These are phyloP conservation scores for Eupelmus urozonus DNA, from an alignment of 2,888 invertebrate species.

Conservation along the genomic window DNA sequence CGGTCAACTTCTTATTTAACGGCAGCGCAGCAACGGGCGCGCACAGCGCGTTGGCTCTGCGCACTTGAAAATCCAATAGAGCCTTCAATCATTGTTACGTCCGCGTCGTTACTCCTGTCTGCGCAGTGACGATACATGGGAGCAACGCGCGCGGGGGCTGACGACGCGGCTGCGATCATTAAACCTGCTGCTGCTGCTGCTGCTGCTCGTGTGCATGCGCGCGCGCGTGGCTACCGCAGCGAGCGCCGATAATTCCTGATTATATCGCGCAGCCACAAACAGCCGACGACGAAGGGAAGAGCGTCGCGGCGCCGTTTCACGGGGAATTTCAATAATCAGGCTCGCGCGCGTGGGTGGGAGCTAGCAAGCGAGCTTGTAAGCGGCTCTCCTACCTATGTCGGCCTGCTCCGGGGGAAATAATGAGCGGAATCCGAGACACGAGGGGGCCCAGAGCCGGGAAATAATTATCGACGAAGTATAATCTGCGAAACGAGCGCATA, in stretches of 20 bases:
- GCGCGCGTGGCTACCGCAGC: background rate
- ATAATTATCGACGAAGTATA: constrained; percentile 18
- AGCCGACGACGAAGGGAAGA: background rate
- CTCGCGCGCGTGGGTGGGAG: background rate
- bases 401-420: background rate
- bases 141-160: background rate
- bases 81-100: constrained; percentile 43
- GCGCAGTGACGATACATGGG: background rate
- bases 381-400: background rate
- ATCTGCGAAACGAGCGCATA: no score
- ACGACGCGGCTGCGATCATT: background rate
- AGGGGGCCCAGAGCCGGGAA: background rate
- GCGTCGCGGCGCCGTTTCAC: background rate
- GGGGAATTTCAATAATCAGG: constrained; percentile 34
- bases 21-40: background rate
- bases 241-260: constrained; percentile 39
- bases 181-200: background rate
- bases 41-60: background rate
- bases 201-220: background rate
- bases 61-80: constrained; percentile 37
- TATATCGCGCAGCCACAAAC: constrained; percentile 17
- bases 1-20: background rate
- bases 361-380: background rate
- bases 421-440: constrained; percentile 14
- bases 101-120: constrained; percentile 16